Evolutionary conservation across 2,113 vertebrate genomes (phyloP).

Genomic region (Benthochromis sp.): DNA sequence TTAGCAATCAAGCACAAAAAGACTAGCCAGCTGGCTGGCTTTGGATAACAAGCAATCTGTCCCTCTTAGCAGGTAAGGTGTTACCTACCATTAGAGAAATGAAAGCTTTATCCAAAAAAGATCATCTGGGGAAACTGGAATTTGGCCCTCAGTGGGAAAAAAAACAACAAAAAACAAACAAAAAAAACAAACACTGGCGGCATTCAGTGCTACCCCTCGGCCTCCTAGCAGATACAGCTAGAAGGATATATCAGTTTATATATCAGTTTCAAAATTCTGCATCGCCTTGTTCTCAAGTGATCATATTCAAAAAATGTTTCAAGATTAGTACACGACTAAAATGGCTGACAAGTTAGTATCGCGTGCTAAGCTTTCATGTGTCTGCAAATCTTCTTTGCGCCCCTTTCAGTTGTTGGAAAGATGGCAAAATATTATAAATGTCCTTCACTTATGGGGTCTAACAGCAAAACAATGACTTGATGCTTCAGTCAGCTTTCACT

Average conservation of each 20-base stretch:
- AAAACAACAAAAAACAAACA: background rate
- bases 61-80: background rate
- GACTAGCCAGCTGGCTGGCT: background rate
- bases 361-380: background rate
- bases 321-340: background rate
- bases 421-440: background rate
- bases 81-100: background rate
- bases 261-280: background rate
- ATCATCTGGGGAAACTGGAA: fast-evolving
- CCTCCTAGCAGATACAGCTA: background rate
- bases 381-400: background rate
- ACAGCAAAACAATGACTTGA: background rate
- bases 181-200: background rate
- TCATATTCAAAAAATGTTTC: background rate
- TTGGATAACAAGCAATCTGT: background rate
- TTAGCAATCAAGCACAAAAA: background rate
- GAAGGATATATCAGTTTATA: background rate
- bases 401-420: background rate
- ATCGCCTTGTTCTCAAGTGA: background rate
- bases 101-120: background rate
- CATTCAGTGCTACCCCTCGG: fast-evolving
- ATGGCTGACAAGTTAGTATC: fast-evolving
- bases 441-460: background rate
- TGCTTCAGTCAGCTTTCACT: background rate
- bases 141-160: background rate